A percentile compares a stretch with the other conserved stretches of the same genome.
These are phyloP conservation scores for Polypedilum vanderplanki DNA, from an alignment of 1,140 invertebrate species.

Conservation along the genomic window DNA sequence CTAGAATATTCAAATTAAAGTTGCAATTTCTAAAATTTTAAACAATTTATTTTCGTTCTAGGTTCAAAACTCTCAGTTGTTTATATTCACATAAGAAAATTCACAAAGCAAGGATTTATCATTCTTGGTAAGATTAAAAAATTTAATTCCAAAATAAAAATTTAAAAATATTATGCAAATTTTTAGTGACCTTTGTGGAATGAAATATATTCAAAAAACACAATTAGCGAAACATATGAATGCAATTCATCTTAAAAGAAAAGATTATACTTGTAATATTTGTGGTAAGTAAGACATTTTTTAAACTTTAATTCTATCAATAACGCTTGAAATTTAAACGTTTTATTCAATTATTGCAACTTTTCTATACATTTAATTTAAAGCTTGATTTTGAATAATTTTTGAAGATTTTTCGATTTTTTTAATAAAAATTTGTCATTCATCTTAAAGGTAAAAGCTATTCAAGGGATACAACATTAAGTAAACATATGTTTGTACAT, in stretches of 20 bases:
- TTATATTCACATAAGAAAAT: conserved; percentile 2
- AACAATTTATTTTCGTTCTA: not conserved
- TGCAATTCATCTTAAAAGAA: not conserved
- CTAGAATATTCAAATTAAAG: too few relatives aligned
- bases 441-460: not conserved
- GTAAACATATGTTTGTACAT: not conserved
- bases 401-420: not conserved
- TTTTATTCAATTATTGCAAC: too few relatives aligned
- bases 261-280: not conserved
- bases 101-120: not conserved
- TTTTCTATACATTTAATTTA: too few relatives aligned
- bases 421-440: too few relatives aligned
- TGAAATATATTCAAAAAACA: not conserved
- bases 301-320: too few relatives aligned
- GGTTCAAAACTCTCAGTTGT: not conserved
- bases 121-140: not conserved
- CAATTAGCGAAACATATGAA: not conserved
- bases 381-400: too few relatives aligned
- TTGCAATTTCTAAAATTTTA: too few relatives aligned
- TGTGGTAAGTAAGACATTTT: conserved; percentile 2
- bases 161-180: too few relatives aligned
- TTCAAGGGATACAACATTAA: not conserved
- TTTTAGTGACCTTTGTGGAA: not conserved
- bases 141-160: not conserved
- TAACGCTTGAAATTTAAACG: too few relatives aligned